A percentile compares a stretch with the other conserved stretches of the same genome.
Conservation (phyloP, 2,113 vertebrate genomes). For the Dromiciops gliroides region DNA sequence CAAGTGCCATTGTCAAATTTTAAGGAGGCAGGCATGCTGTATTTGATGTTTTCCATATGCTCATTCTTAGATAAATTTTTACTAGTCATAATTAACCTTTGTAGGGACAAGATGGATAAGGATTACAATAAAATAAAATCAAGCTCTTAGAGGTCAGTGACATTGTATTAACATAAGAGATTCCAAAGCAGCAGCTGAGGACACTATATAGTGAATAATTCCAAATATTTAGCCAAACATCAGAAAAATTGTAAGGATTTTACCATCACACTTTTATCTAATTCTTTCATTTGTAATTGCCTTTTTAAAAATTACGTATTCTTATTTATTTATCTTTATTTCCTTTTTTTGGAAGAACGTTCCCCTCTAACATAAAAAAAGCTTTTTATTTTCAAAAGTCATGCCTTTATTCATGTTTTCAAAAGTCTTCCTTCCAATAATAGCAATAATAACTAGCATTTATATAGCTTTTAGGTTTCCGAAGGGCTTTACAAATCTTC, state of each 20-base stretch:
- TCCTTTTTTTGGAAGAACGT: not conserved
- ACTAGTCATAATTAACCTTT: not conserved
- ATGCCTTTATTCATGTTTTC: not conserved
- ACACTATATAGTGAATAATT: not conserved
- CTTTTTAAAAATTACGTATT: constrained; percentile 38
- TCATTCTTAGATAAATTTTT: constrained; percentile 40
- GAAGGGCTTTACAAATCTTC: not conserved
- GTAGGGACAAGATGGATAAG: not conserved
- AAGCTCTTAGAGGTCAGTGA: not conserved
- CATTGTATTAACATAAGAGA: not conserved
- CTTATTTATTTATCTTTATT: constrained; percentile 4
- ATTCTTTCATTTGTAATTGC: constrained; percentile 1
- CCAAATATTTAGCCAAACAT: not conserved
- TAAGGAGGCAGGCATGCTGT: not conserved
- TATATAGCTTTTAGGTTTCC: not conserved
- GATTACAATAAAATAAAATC: not conserved
- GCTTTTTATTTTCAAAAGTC: not conserved
- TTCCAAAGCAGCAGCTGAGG: not conserved
- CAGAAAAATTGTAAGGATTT: not conserved
- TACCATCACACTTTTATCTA: not conserved
- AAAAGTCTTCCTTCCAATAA: not conserved
- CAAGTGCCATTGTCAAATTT: not conserved
- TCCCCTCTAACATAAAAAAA: not conserved
- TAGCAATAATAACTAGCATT: not conserved
- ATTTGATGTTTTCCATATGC: not conserved